A percentile compares a stretch with the other conserved stretches of the same genome.
Evolutionary conservation across 2,113 vertebrate species (phyloP).

Genomic region (Monopterus albus): DNA sequence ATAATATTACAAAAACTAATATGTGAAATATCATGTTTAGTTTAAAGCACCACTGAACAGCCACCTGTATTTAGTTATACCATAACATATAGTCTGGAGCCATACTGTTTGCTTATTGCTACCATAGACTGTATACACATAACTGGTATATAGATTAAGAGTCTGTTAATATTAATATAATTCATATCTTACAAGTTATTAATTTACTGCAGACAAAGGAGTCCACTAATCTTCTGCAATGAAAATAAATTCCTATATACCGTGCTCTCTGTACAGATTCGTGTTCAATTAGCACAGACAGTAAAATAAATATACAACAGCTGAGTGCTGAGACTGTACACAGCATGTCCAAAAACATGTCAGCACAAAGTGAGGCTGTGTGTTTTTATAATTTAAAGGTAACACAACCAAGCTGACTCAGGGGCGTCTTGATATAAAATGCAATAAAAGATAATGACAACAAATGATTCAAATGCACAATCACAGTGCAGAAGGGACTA

Average conservation of each 20-base stretch:
- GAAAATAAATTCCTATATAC: no score
- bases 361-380: conserved; percentile 14
- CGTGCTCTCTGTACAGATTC: not conserved
- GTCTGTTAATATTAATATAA: no score
- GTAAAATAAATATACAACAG: conserved; percentile 6
- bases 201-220: no score
- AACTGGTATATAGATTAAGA: no score
- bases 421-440: not conserved
- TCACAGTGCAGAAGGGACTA: not conserved
- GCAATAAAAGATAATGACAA: no score
- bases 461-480: not conserved
- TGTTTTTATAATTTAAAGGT: not conserved
- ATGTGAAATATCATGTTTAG: conserved; percentile 6
- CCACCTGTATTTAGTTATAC: not conserved
- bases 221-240: no score
- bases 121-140: no score
- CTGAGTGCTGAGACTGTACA: not conserved
- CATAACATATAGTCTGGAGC: no score
- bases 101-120: no score
- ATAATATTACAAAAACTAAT: conserved; percentile 29
- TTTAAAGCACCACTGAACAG: conserved; percentile 17
- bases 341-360: conserved; percentile 9
- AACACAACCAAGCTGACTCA: conserved; percentile 11
- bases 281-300: not conserved
- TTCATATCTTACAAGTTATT: no score